These are phyloP conservation scores for Leptobrachium ailaonicum DNA, from an alignment of 2,113 vertebrate species.

Conservation along the genomic window DNA sequence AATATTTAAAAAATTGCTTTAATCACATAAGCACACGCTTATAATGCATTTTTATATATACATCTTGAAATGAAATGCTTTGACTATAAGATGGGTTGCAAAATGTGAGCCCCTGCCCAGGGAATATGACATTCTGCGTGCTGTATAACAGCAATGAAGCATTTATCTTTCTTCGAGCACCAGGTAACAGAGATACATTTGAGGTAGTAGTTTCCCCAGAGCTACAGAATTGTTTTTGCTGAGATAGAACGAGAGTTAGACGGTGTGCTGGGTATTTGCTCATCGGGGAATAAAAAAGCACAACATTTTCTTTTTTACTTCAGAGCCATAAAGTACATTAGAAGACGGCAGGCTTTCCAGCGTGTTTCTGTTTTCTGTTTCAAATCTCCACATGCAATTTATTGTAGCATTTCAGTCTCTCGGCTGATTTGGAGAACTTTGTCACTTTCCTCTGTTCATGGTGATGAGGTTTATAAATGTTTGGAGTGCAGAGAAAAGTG, in stretches of 20 bases:
- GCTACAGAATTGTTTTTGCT: constrained; percentile 40
- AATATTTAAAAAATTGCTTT: too few relatives aligned
- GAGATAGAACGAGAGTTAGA: constrained; percentile 41
- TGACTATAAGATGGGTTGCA: too few relatives aligned
- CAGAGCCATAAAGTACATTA: constrained; percentile 43
- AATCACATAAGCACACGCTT: too few relatives aligned
- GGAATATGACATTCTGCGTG: constrained; percentile 25
- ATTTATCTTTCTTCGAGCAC: constrained; percentile 3
- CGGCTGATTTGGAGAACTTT: constrained; percentile 40
- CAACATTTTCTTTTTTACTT: constrained; percentile 46
- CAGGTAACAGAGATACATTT: constrained; percentile 14
- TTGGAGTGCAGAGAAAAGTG: constrained; percentile 46
- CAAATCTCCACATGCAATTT: constrained; percentile 43
- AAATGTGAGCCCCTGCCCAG: too few relatives aligned
- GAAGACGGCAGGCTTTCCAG: constrained; percentile 38
- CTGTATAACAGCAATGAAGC: constrained; percentile 2
- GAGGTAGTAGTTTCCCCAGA: constrained; percentile 26
- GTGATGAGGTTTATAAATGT: constrained; percentile 46
- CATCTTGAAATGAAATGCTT: background rate
- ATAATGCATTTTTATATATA: too few relatives aligned
- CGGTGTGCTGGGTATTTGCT: constrained; percentile 36
- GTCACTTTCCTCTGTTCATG: constrained; percentile 37
- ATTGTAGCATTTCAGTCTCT: constrained; percentile 31
- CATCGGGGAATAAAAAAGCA: constrained; percentile 46
- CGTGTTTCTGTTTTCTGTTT: constrained; percentile 37